Evolutionary conservation across 1,140 invertebrate genomes (phyloP).

Genomic region (Parapsyche elsis): DNA sequence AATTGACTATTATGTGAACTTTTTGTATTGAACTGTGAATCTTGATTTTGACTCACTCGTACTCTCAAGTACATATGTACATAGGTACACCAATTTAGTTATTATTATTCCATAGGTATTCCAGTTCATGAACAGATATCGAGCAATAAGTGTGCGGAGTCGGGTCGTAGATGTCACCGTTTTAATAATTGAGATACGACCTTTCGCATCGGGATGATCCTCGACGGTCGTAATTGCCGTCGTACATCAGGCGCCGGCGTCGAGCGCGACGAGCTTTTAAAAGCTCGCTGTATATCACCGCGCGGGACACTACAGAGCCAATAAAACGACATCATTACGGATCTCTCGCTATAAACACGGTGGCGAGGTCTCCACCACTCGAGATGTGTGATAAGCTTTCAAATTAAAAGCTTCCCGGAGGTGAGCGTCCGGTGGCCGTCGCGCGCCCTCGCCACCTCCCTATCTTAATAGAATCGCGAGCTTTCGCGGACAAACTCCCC

Average conservation of each 20-base stretch:
- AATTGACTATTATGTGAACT: no score
- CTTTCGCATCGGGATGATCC: neutral
- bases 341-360: conserved; percentile 45
- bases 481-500: conserved; percentile 19
- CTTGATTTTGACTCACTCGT: no score
- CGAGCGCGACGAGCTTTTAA: neutral
- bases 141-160: no score
- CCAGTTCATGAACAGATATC: no score
- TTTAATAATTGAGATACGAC: neutral
- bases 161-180: neutral
- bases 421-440: conserved; percentile 12
- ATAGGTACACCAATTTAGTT: no score
- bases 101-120: no score
- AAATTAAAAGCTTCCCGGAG: conserved; percentile 46
- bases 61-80: no score
- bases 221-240: neutral
- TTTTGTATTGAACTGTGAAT: no score
- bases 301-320: conserved; percentile 30
- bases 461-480: conserved; percentile 53
- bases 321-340: conserved; percentile 53
- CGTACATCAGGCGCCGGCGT: neutral
- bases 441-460: conserved; percentile 37
- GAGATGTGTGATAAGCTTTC: conserved; percentile 48
- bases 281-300: conserved; percentile 1
- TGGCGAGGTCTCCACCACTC: conserved; percentile 27